Conservation (phyloP, 2,888 invertebrate genomes). For the Acanthococcus lagerstroemiae region DNA sequence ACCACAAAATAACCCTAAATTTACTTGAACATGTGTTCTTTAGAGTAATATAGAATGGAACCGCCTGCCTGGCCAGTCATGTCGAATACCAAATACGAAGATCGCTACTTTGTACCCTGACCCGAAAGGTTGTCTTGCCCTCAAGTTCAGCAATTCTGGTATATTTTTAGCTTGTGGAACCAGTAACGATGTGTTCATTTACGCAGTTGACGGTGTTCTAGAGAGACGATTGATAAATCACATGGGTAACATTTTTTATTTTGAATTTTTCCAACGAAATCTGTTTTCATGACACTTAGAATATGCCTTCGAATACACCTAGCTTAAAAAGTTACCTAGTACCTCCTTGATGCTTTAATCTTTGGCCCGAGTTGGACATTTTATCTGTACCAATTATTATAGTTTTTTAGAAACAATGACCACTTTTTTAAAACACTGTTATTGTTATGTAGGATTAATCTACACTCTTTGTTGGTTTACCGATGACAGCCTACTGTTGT, state of each 20-base stretch:
- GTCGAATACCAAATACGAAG: slow-evolving; percentile 51
- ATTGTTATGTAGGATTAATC: slow-evolving; percentile 45
- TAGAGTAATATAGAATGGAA: slow-evolving; percentile 42
- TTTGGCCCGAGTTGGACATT: not conserved
- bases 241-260: slow-evolving; percentile 48
- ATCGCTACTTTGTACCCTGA: slow-evolving; percentile 42
- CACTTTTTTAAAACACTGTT: too few relatives aligned
- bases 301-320: too few relatives aligned
- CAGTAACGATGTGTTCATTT: slow-evolving; percentile 41
- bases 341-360: not conserved
- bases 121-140: slow-evolving; percentile 45
- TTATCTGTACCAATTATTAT: too few relatives aligned
- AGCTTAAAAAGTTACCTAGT: too few relatives aligned
- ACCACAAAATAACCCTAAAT: too few relatives aligned
- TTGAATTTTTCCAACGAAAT: too few relatives aligned
- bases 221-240: slow-evolving; percentile 43
- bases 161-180: slow-evolving; percentile 48
- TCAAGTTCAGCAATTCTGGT: slow-evolving; percentile 47
- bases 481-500: slow-evolving; percentile 47
- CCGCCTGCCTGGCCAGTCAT: slow-evolving; percentile 48
- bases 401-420: too few relatives aligned
- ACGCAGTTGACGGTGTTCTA: slow-evolving; percentile 35
- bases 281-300: too few relatives aligned
- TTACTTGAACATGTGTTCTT: not conserved
- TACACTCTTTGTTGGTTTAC: slow-evolving; percentile 55